These are phyloP conservation scores for Blera fallax DNA, from an alignment of 2,888 invertebrate species.

Conservation along the genomic window DNA sequence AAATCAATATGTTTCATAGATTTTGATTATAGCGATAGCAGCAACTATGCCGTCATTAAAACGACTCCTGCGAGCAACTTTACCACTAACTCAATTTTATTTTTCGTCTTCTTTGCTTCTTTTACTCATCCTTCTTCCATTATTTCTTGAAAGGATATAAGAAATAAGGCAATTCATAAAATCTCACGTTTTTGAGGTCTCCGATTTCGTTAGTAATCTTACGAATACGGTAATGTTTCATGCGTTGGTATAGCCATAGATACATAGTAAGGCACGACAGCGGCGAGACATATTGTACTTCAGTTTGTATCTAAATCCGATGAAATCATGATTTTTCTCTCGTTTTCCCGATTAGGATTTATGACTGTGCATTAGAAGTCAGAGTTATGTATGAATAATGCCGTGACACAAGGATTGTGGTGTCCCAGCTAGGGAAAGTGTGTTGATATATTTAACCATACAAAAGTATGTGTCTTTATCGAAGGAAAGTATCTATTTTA, in stretches of 20 bases:
- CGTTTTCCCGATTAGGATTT: constrained; percentile 41
- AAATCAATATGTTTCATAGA: constrained; percentile 19
- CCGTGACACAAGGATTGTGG: constrained; percentile 11
- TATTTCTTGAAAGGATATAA: not conserved
- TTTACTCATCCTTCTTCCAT: not conserved
- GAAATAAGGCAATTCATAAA: constrained; percentile 42
- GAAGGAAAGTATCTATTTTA: not conserved
- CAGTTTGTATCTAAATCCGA: constrained; percentile 18
- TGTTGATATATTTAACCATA: not conserved
- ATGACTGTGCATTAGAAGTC: constrained; percentile 11
- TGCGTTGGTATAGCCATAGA: too few relatives aligned
- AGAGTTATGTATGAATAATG: constrained; percentile 21
- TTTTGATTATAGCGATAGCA: constrained; percentile 8
- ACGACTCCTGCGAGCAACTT: constrained; percentile 21
- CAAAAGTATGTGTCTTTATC: not conserved
- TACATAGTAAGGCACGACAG: not conserved
- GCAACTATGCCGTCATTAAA: constrained; percentile 25
- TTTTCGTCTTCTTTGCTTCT: not conserved
- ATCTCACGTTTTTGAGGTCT: constrained; percentile 32
- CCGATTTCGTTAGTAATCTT: constrained; percentile 8
- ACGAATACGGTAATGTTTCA: too few relatives aligned
- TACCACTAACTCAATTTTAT: constrained; percentile 22
- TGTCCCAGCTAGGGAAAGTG: not conserved
- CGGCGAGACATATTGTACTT: not conserved
- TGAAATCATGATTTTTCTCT: constrained; percentile 38